These are phyloP conservation scores for Sphecodes monilicornis DNA, from an alignment of 2,888 invertebrate genomes.

Conservation along the genomic window DNA sequence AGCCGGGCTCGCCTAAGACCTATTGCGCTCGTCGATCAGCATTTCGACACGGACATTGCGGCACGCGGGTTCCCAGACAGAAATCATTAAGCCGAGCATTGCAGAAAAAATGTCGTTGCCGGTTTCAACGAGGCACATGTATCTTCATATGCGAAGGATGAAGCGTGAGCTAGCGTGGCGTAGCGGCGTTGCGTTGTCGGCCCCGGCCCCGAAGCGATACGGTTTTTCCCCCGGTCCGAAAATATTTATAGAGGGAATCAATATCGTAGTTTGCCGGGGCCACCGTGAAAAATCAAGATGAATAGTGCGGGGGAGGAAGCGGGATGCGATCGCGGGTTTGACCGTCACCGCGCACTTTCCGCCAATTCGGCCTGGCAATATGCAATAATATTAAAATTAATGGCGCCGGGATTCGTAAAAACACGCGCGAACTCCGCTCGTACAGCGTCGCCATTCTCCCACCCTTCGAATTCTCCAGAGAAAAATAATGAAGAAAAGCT, in stretches of 20 bases:
- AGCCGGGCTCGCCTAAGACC: conserved; percentile 1
- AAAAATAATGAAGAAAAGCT: not conserved
- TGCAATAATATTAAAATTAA: conserved; percentile 79
- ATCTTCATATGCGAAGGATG: conserved; percentile 52
- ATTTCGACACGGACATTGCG: conserved; percentile 6
- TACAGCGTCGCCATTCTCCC: conserved; percentile 49
- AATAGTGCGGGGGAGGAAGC: conserved; percentile 53
- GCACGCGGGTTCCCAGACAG: not conserved
- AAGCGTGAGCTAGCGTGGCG: not conserved
- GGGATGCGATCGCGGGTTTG: conserved; percentile 61
- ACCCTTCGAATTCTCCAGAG: conserved; percentile 24
- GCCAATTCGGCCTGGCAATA: conserved; percentile 76
- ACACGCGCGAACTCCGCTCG: conserved; percentile 46
- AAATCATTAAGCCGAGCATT: conserved; percentile 13
- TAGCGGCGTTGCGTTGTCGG: conserved; percentile 16
- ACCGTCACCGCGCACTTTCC: conserved; percentile 69
- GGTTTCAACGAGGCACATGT: conserved; percentile 17
- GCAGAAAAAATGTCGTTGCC: conserved; percentile 11
- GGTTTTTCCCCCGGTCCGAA: conserved; percentile 41
- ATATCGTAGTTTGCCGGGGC: conserved; percentile 59
- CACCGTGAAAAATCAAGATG: conserved; percentile 71
- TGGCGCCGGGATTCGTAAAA: conserved; percentile 72
- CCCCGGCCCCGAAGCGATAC: conserved; percentile 8
- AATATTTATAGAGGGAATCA: conserved; percentile 67
- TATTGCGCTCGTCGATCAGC: conserved; percentile 12